These are phyloP conservation scores for Pseudococcus viburni DNA, from an alignment of 2,888 invertebrate genomes.

Conservation along the genomic window DNA sequence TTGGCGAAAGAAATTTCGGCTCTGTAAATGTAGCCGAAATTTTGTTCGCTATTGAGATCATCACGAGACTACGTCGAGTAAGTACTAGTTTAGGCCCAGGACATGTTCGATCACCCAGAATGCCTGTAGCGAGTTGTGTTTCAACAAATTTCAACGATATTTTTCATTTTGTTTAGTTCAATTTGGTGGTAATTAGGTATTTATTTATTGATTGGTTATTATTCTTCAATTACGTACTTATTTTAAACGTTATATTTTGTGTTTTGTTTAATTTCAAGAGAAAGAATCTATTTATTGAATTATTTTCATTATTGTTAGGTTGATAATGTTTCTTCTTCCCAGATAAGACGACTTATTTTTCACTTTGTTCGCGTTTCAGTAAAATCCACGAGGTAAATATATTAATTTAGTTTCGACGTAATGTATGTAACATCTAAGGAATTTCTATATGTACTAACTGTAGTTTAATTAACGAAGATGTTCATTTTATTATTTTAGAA, in stretches of 20 bases:
- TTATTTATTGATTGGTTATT: background rate
- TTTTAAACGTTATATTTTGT: background rate
- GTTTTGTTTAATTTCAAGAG: background rate
- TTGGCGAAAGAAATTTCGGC: background rate
- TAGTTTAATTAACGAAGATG: background rate
- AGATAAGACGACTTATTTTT: constrained; percentile 34
- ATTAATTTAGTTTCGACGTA: background rate
- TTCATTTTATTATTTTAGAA: background rate
- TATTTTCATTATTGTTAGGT: constrained; percentile 53
- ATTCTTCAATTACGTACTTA: background rate
- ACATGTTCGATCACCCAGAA: background rate
- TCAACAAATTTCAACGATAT: background rate
- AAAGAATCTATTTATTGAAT: constrained; percentile 17
- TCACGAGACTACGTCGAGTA: background rate
- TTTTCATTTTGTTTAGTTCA: background rate
- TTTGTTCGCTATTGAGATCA: background rate
- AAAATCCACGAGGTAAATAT: constrained; percentile 46
- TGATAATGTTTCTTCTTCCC: constrained; percentile 54
- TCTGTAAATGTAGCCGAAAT: background rate
- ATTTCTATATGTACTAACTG: background rate
- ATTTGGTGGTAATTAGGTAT: background rate
- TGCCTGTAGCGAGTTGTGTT: background rate
- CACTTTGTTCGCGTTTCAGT: constrained; percentile 12
- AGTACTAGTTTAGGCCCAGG: background rate
- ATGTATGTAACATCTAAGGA: background rate